Evolutionary conservation across 2,888 invertebrate species (phyloP).

Genomic region (Escarpia spicata): DNA sequence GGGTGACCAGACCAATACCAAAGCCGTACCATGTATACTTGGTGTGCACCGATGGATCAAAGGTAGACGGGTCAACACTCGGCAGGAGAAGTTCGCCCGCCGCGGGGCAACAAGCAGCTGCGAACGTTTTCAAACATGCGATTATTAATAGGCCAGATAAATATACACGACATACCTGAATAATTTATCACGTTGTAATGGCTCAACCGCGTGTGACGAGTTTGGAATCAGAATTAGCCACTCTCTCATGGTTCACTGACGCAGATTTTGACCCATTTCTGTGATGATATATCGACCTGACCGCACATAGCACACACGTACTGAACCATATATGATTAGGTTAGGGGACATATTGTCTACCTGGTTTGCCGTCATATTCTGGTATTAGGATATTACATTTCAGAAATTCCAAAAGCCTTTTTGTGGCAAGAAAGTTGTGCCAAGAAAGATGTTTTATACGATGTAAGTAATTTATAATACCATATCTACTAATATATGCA

Average conservation of each 20-base stretch:
- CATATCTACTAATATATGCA: neutral
- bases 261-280: neutral
- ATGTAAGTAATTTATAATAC: neutral
- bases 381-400: too few relatives aligned
- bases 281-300: neutral
- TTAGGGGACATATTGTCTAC: too few relatives aligned
- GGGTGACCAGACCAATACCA: neutral
- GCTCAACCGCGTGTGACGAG: constrained; percentile 16
- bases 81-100: neutral
- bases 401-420: neutral
- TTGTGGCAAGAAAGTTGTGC: neutral
- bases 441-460: neutral
- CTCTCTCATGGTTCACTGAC: neutral
- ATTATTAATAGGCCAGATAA: neutral
- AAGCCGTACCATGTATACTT: neutral
- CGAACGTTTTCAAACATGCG: neutral
- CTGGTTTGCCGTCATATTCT: too few relatives aligned
- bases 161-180: constrained; percentile 5
- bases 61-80: neutral
- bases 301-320: neutral
- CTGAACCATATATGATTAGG: too few relatives aligned
- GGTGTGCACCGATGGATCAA: neutral
- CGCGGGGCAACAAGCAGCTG: neutral
- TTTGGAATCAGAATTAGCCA: neutral
- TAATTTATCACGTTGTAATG: neutral